Base-by-base conservation (phyloP, 1,140 invertebrate genomes). In the Lepidurus arcticus region DNA sequence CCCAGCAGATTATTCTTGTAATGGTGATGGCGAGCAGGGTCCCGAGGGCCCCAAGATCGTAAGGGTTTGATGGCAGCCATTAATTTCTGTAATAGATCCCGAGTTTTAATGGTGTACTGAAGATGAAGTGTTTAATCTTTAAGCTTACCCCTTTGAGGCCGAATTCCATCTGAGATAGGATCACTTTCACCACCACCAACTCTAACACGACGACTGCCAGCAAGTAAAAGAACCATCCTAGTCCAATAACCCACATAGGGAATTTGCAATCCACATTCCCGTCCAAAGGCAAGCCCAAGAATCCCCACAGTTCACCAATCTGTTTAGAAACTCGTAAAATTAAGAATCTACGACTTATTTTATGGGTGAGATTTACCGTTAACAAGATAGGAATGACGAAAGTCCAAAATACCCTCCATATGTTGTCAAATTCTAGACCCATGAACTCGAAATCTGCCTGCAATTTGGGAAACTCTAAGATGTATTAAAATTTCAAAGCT, bases 221-320 rank as follows among this genome's bases (percentile, higher is more conserved):
- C 16, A 78, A 26, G n/a, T 78, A 78, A 16, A 78, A 44, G 16
- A 74, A 75, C 78, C 78, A 78, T 44, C 78, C 78, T 34, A 45
- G 21, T 2, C 73, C 78, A 44, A 74, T 44, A 34, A 78, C 13
- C 78, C 78, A 78, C 6, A 44, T 53, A 7, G 78, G 78, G 24
- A 45, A 78, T 6, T 21, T 73, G n/a, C 78, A 78, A 74, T 73
- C 73, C 16, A 16, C 21, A 74, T 73, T 74, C 44, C 78, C 78
- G 26, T 78, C 78, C 21, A 78, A 45, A 16, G 78, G 78, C 24
- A 78, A 21, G 34, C 78, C 78, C 10, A 78, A 21, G 44, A 78
- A 78, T 0, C 78, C 78, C 78, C 78, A 78, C 7, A 78, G 78
- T 75, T 78, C 78, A 11, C 73, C 78, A 1, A 78, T 24, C 78